These are phyloP conservation scores for Nesoenas mayeri DNA, from an alignment of 2,113 vertebrate genomes.

Conservation along the genomic window DNA sequence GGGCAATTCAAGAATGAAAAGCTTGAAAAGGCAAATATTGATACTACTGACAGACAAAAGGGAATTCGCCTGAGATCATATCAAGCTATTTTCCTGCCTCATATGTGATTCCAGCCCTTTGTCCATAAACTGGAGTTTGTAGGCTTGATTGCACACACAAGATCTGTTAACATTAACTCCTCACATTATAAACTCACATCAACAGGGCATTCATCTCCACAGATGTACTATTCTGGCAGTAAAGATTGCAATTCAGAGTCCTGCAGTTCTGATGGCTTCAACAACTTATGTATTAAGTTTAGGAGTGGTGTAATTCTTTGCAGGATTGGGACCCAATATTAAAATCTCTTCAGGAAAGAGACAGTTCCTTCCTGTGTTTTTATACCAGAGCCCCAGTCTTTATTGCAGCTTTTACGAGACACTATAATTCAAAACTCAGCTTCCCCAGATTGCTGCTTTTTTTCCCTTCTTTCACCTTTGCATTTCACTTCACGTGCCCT, in stretches of 20 bases:
- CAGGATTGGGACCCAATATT: not conserved
- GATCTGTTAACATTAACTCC: not conserved
- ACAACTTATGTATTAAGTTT: not conserved
- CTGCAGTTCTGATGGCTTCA: not conserved
- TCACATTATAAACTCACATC: not conserved
- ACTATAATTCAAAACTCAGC: slow-evolving; percentile 28
- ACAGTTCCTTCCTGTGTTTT: slow-evolving; percentile 40
- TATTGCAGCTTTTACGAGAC: slow-evolving; percentile 41
- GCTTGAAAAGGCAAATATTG: not conserved
- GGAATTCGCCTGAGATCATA: not conserved
- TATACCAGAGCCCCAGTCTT: not conserved
- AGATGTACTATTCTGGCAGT: not conserved
- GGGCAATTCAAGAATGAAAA: not conserved
- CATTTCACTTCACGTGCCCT: not conserved
- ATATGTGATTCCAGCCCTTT: not conserved
- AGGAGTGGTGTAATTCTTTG: slow-evolving; percentile 21
- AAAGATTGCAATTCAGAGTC: not conserved
- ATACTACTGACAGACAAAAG: not conserved
- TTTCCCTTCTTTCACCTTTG: not conserved
- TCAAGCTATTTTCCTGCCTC: not conserved
- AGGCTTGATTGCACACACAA: not conserved
- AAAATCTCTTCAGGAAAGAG: slow-evolving; percentile 25
- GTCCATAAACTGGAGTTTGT: not conserved
- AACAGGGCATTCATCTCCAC: not conserved
- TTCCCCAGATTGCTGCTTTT: not conserved